These are phyloP conservation scores for Phthorimaea operculella DNA, from an alignment of 1,140 invertebrate species.

Conservation along the genomic window DNA sequence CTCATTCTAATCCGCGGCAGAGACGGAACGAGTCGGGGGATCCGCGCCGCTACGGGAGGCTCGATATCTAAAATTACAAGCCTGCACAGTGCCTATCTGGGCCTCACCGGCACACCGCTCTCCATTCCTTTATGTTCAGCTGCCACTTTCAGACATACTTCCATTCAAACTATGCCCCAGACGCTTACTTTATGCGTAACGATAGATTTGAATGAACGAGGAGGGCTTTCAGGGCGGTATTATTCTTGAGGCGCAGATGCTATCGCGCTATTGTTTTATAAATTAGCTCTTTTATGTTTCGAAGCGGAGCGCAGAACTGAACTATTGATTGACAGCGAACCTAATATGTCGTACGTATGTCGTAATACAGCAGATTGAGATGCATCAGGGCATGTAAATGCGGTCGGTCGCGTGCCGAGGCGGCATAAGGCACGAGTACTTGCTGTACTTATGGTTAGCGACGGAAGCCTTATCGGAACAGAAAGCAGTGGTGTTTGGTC, in stretches of 20 bases:
- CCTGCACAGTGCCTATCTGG: slow-evolving; percentile 51
- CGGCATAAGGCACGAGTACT: slow-evolving; percentile 33
- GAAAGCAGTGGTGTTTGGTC: slow-evolving; percentile 10
- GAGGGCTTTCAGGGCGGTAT: slow-evolving; percentile 8
- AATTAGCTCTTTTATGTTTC: not conserved
- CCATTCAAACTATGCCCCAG: slow-evolving; percentile 41
- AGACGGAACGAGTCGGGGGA: slow-evolving; percentile 44
- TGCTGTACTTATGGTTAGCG: slow-evolving; percentile 8
- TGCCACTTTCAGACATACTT: slow-evolving; percentile 51
- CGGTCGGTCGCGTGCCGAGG: slow-evolving; percentile 46
- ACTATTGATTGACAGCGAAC: slow-evolving; percentile 1
- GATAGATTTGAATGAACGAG: slow-evolving; percentile 30
- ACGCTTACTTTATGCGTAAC: slow-evolving; percentile 36
- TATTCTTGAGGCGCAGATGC: slow-evolving; percentile 18
- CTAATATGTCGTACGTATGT: slow-evolving; percentile 20
- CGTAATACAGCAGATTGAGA: slow-evolving; percentile 24
- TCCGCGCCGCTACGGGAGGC: slow-evolving; percentile 33
- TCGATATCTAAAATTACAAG: slow-evolving; percentile 65
- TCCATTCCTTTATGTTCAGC: slow-evolving; percentile 53
- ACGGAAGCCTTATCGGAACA: slow-evolving; percentile 50
- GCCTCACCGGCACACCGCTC: slow-evolving; percentile 33
- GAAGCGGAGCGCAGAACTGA: not conserved
- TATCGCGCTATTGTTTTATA: slow-evolving; percentile 2
- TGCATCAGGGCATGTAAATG: slow-evolving; percentile 29
- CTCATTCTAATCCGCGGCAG: slow-evolving; percentile 59